phyloP scores from a whole-genome alignment of 2,113 vertebrate genomes.

The Megalops atlanticus region DNA sequence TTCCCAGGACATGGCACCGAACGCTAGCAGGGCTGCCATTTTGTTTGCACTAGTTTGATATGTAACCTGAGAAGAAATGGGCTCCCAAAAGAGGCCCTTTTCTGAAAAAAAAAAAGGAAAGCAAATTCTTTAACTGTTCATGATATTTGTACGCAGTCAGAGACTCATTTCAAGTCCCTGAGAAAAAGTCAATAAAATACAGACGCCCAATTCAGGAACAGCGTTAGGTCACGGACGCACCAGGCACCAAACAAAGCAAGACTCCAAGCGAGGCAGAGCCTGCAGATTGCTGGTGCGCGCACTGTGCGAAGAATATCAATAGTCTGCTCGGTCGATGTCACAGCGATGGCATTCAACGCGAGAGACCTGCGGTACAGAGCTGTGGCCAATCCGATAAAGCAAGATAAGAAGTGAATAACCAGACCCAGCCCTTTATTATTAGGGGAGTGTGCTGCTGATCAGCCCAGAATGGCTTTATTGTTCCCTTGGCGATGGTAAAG shows the following conservation, averaged over 20 bases:
- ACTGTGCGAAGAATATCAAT: constrained; percentile 1
- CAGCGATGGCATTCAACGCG: constrained; percentile 9
- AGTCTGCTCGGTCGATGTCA: neutral
- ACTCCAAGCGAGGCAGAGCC: neutral
- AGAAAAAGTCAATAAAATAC: neutral
- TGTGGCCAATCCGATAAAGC: neutral
- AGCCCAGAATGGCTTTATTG: neutral
- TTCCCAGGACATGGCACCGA: neutral
- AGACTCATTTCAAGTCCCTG: neutral
- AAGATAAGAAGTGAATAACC: neutral
- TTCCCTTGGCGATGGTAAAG: neutral
- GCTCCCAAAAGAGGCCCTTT: neutral
- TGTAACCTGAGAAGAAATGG: neutral
- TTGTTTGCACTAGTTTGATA: neutral
- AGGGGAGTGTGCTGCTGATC: neutral
- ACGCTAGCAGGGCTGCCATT: neutral
- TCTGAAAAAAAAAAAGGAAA: too few species aligned
- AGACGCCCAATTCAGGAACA: neutral
- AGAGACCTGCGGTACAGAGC: neutral
- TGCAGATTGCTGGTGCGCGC: neutral
- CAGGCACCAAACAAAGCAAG: neutral
- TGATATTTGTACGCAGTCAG: neutral
- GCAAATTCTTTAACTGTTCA: neutral
- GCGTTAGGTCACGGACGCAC: neutral
- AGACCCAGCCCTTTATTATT: neutral